Evolutionary conservation across 2,113 vertebrate genomes (phyloP).

Genomic region (Neolamprologus toae): DNA sequence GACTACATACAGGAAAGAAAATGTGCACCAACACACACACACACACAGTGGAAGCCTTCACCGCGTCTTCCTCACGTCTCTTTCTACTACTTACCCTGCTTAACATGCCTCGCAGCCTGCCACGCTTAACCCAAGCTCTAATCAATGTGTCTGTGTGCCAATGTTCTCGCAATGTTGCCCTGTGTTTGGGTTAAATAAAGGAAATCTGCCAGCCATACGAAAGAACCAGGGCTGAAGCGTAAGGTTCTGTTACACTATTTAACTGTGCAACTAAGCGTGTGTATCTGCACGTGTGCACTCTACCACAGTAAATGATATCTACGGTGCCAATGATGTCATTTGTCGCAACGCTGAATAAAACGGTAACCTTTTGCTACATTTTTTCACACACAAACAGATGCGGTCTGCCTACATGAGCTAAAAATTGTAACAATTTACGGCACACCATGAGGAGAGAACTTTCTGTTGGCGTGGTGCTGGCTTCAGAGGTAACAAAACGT

Average conservation of each 20-base stretch:
- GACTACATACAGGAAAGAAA: background rate
- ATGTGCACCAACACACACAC: background rate
- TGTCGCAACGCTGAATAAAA: conserved; percentile 34
- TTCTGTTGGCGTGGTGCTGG: background rate
- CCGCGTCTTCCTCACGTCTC: conserved; percentile 19
- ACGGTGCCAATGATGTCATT: conserved; percentile 35
- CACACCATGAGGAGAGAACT: background rate
- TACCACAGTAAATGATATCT: conserved; percentile 45
- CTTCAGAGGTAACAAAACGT: background rate
- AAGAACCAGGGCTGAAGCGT: conserved; percentile 41
- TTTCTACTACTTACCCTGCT: conserved; percentile 50
- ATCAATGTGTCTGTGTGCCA: conserved; percentile 56
- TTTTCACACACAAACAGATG: background rate
- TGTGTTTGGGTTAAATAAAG: conserved; percentile 71
- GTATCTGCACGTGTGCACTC: conserved; percentile 29
- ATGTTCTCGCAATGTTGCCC: conserved; percentile 57
- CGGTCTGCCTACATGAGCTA: background rate
- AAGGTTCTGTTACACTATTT: conserved; percentile 57
- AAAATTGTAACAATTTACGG: background rate
- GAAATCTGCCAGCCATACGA: conserved; percentile 66
- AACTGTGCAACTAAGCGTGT: conserved; percentile 57
- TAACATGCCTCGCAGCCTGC: conserved; percentile 56
- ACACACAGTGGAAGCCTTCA: background rate
- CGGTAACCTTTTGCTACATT: background rate
- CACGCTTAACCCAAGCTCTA: conserved; percentile 64